Evolutionary conservation across 2,888 invertebrate genomes (phyloP).

Genomic region (Thereva nobilitata): DNA sequence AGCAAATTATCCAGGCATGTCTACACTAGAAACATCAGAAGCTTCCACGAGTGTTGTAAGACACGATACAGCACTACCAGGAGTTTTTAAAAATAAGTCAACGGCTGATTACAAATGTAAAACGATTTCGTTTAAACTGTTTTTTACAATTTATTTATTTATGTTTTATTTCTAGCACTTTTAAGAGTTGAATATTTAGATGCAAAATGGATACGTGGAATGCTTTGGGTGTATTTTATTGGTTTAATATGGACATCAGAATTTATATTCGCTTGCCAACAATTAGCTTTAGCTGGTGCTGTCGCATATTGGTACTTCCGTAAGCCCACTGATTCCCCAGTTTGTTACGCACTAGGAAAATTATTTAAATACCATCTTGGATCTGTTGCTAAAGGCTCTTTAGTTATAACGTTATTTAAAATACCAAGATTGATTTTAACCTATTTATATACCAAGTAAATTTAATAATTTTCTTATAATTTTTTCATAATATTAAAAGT

Average conservation of each 20-base stretch:
- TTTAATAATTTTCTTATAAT: conserved; percentile 41
- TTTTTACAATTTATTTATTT: conserved; percentile 21
- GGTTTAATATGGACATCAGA: conserved; percentile 93
- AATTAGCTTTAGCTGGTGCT: conserved; percentile 90
- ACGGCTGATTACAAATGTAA: conserved; percentile 51
- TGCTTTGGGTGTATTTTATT: conserved; percentile 93
- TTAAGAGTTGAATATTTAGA: conserved; percentile 74
- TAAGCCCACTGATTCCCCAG: conserved; percentile 71
- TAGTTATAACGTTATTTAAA: conserved; percentile 91
- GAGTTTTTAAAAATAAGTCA: conserved; percentile 46
- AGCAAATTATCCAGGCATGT: conserved; percentile 72
- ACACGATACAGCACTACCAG: conserved; percentile 43
- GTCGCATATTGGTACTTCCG: conserved; percentile 95
- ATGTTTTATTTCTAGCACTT: conserved; percentile 60
- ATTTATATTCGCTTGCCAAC: conserved; percentile 92
- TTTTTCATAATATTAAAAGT: background rate
- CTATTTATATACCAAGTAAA: conserved; percentile 87
- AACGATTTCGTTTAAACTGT: conserved; percentile 20
- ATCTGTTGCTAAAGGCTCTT: conserved; percentile 91
- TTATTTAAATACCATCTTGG: conserved; percentile 89
- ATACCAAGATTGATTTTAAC: conserved; percentile 86
- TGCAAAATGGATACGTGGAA: conserved; percentile 80
- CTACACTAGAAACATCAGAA: conserved; percentile 51
- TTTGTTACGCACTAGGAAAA: conserved; percentile 65
- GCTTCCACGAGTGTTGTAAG: background rate